A percentile compares a stretch with the other conserved stretches of the same genome.
phyloP scores from a whole-genome alignment of 1,140 invertebrate species.

The Diabrotica undecimpunctata region DNA sequence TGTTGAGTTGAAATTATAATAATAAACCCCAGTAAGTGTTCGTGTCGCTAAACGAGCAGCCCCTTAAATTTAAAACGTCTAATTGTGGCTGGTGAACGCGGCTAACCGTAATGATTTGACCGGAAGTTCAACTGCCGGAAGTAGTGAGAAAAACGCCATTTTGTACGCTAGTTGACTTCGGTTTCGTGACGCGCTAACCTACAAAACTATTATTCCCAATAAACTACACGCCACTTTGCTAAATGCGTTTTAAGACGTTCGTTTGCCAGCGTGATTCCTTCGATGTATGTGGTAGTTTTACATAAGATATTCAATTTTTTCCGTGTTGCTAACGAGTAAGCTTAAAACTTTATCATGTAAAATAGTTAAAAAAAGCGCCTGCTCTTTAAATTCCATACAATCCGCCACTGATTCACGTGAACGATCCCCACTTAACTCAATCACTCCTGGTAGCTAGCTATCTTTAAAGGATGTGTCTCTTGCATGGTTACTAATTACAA shows the following conservation, averaged over 20 bases:
- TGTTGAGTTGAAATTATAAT: neutral
- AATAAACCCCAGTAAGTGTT: neutral
- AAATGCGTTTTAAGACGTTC: conserved; percentile 25
- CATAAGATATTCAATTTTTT: no score
- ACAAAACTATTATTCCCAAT: conserved; percentile 45
- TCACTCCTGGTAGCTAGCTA: no score
- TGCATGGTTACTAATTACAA: no score
- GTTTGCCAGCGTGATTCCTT: no score
- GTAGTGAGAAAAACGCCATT: conserved; percentile 50
- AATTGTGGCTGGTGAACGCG: conserved; percentile 33
- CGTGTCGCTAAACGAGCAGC: conserved; percentile 2
- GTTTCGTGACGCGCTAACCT: conserved; percentile 42
- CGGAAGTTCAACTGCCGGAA: conserved; percentile 45
- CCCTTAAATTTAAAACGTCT: conserved; percentile 11
- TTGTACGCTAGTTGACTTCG: conserved; percentile 49
- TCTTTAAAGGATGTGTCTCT: no score
- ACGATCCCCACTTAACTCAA: no score
- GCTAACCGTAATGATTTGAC: conserved; percentile 47
- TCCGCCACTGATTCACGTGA: no score
- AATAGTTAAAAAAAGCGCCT: no score
- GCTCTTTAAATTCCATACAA: no score
- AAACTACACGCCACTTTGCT: conserved; percentile 39
- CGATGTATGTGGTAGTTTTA: neutral
- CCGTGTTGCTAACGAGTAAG: no score
- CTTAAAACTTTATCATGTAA: no score